Conservation (phyloP, 2,888 invertebrate species). For the Platypus cylindrus region DNA sequence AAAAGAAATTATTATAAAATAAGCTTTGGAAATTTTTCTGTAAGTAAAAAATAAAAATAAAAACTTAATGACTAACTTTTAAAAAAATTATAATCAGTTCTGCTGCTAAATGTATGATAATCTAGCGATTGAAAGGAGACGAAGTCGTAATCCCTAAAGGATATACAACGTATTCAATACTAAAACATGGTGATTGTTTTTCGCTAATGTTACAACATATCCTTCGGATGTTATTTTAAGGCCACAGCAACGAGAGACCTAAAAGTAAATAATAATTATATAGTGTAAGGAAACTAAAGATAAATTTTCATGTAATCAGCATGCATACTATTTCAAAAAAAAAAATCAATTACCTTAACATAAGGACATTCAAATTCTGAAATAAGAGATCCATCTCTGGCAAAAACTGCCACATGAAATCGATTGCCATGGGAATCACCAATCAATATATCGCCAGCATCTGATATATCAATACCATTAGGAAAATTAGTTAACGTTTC, state of each 20-base stretch:
- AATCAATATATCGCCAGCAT: slow-evolving; percentile 90
- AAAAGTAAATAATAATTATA: too few species aligned
- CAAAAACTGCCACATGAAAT: slow-evolving; percentile 93
- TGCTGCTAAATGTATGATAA: slow-evolving; percentile 33
- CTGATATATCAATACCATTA: slow-evolving; percentile 95
- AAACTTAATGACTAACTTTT: slow-evolving; percentile 12
- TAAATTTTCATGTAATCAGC: too few species aligned
- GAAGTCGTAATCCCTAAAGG: slow-evolving; percentile 50
- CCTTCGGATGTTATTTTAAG: slow-evolving; percentile 95
- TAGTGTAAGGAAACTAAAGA: too few species aligned
- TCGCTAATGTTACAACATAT: slow-evolving; percentile 90
- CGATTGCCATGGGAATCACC: slow-evolving; percentile 97
- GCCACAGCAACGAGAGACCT: slow-evolving; percentile 97
- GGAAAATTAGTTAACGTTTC: slow-evolving; percentile 95
- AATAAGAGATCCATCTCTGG: slow-evolving; percentile 72
- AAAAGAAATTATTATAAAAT: slow-evolving; percentile 16
- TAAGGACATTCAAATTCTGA: slow-evolving; percentile 95
- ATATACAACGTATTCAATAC: slow-evolving; percentile 90
- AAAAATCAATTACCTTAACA: slow-evolving; percentile 69
- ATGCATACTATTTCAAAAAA: too few species aligned
- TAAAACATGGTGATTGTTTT: slow-evolving; percentile 97
- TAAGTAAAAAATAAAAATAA: slow-evolving; percentile 18
- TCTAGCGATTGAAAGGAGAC: slow-evolving; percentile 8
- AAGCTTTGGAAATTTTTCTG: slow-evolving; percentile 19
- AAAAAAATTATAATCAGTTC: slow-evolving; percentile 36